These are phyloP conservation scores for Pecten maximus DNA, from an alignment of 2,888 invertebrate genomes.

Conservation along the genomic window DNA sequence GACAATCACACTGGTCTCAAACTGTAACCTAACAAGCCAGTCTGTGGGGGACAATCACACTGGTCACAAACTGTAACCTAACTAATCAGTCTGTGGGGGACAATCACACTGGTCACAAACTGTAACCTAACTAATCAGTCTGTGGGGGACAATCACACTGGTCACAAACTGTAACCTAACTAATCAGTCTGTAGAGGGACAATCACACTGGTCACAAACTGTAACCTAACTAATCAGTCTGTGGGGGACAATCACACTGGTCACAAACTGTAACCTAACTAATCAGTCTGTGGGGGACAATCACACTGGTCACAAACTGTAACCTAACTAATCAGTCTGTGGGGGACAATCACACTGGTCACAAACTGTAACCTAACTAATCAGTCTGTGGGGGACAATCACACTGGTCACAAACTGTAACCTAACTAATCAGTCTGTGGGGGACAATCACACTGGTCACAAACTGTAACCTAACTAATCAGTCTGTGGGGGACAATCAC, in stretches of 20 bases:
- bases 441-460: not conserved
- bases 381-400: not conserved
- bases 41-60: not conserved
- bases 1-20: not conserved
- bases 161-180: not conserved
- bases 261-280: not conserved
- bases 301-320: not conserved
- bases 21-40: too few relatives aligned
- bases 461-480: too few relatives aligned
- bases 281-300: not conserved
- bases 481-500: too few relatives aligned
- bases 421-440: not conserved
- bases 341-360: not conserved
- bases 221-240: too few relatives aligned
- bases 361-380: not conserved
- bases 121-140: too few relatives aligned
- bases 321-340: not conserved
- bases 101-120: not conserved
- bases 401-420: not conserved
- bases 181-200: not conserved
- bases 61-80: not conserved
- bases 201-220: not conserved
- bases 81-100: not conserved
- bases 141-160: not conserved
- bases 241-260: not conserved